phyloP scores from a whole-genome alignment of 2,113 vertebrate species.

The Lophochroa leadbeateri region DNA sequence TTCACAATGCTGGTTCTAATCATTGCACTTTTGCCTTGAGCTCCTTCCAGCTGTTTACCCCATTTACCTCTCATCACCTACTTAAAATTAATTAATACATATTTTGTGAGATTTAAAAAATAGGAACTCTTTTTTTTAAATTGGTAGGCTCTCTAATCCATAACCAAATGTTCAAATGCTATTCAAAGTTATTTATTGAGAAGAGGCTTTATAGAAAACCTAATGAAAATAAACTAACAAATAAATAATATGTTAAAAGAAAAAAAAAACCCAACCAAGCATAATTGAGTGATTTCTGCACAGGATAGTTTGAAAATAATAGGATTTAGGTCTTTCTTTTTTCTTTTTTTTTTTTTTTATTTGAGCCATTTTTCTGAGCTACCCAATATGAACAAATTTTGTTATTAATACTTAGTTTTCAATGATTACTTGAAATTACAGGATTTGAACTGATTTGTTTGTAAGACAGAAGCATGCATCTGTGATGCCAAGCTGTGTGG shows the following conservation, averaged over 20 bases:
- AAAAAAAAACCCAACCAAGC: fast-evolving
- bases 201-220: fast-evolving
- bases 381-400: neutral
- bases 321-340: fast-evolving
- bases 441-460: neutral
- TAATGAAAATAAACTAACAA: neutral
- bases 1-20: neutral
- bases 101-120: neutral
- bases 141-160: fast-evolving
- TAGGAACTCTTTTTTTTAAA: fast-evolving
- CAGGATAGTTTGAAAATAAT: fast-evolving
- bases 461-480: neutral
- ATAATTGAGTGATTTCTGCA: fast-evolving
- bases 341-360: fast-evolving
- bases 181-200: neutral
- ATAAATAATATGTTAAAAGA: neutral
- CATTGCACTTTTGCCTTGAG: neutral
- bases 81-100: neutral
- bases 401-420: neutral
- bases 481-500: too few species aligned
- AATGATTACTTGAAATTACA: neutral
- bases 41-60: neutral
- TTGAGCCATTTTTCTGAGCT: neutral
- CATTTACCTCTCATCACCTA: neutral
- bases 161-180: neutral